These are phyloP conservation scores for Dipodomys merriami DNA, from an alignment of 2,113 vertebrate species.

Conservation along the genomic window DNA sequence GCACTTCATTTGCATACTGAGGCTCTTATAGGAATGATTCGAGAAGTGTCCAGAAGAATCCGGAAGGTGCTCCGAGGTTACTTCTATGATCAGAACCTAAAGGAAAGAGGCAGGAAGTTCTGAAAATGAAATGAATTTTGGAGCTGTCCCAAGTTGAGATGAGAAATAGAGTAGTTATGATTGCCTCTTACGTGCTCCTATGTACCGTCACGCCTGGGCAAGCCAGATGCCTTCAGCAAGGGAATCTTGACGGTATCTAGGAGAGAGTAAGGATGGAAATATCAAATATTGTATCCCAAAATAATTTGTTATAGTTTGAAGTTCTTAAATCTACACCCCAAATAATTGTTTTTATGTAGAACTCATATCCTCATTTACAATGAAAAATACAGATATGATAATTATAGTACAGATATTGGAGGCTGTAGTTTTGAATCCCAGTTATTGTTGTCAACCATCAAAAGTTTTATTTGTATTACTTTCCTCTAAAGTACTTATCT, in stretches of 20 bases:
- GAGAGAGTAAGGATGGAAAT: neutral
- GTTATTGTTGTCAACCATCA: neutral
- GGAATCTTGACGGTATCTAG: neutral
- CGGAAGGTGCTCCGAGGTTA: neutral
- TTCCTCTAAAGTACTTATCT: neutral
- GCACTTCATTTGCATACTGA: neutral
- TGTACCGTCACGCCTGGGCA: neutral
- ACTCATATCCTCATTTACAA: neutral
- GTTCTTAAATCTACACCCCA: neutral
- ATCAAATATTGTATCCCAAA: neutral
- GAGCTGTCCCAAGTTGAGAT: neutral
- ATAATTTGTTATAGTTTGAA: neutral
- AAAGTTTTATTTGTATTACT: conserved; percentile 1
- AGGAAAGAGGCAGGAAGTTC: neutral
- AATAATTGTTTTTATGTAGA: neutral
- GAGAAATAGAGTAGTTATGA: neutral
- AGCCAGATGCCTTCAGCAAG: neutral
- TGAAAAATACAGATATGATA: neutral
- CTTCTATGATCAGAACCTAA: neutral
- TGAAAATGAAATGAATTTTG: neutral
- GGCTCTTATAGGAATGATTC: neutral
- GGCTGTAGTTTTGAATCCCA: neutral
- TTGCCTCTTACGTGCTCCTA: neutral
- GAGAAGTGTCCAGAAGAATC: too few species aligned
- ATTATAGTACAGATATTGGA: conserved; percentile 6